Percentiles rank a stretch among this genome's conserved stretches.
Conservation (phyloP, 2,888 invertebrate genomes). For the Ptilodon capucinus region DNA sequence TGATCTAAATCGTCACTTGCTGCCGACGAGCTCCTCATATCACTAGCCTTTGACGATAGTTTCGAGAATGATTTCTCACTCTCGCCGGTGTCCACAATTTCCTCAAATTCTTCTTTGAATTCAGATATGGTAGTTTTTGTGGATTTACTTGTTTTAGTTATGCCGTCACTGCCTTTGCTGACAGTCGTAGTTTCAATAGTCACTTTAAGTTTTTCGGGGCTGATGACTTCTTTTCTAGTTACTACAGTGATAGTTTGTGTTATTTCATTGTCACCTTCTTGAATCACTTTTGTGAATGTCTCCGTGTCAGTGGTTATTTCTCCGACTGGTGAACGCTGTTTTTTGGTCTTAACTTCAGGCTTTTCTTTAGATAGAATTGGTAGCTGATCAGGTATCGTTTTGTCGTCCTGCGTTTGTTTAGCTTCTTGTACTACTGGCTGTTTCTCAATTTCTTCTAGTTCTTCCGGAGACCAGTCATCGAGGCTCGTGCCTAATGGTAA, state of each 20-base stretch:
- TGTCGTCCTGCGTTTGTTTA: slow-evolving; percentile 44
- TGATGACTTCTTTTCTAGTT: slow-evolving; percentile 75
- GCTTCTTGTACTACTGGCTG: slow-evolving; percentile 48
- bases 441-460: slow-evolving; percentile 66
- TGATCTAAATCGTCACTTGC: slow-evolving; percentile 85
- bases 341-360: slow-evolving; percentile 52
- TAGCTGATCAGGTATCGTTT: slow-evolving; percentile 43
- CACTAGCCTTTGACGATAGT: slow-evolving; percentile 75
- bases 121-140: slow-evolving; percentile 79
- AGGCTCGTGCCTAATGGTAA: slow-evolving; percentile 70
- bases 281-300: slow-evolving; percentile 69
- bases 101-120: slow-evolving; percentile 75
- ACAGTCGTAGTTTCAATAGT: slow-evolving; percentile 77
- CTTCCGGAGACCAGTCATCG: slow-evolving; percentile 76
- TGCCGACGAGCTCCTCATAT: slow-evolving; percentile 83
- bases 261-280: slow-evolving; percentile 72
- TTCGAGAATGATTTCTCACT: slow-evolving; percentile 79
- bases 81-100: slow-evolving; percentile 69
- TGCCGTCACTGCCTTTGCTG: slow-evolving; percentile 69
- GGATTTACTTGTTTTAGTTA: slow-evolving; percentile 76
- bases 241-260: slow-evolving; percentile 76
- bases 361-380: slow-evolving; percentile 45
- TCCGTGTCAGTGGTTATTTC: slow-evolving; percentile 76
- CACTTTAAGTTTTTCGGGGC: slow-evolving; percentile 74
- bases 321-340: slow-evolving; percentile 71